Evolutionary conservation across 64 coral and sea anemone genomes (phyloP).

Genomic region (Actinia equina): DNA sequence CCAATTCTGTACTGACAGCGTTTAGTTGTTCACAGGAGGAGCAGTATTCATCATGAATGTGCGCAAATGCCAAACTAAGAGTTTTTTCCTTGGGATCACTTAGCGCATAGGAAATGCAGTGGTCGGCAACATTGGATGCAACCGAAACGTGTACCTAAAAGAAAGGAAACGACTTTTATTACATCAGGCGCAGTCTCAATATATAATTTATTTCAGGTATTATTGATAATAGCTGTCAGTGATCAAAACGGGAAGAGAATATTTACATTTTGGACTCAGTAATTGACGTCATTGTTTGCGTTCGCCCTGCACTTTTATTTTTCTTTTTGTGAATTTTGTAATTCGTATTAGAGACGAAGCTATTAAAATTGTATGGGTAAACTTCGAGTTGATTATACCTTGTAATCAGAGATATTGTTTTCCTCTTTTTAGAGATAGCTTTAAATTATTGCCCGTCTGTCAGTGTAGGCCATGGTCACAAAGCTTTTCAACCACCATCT

Average conservation of each 20-base stretch:
- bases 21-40: constrained; percentile 18
- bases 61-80: neutral
- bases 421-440: neutral
- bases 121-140: neutral
- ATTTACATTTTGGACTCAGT: too few species aligned
- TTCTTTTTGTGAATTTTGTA: too few species aligned
- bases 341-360: too few species aligned
- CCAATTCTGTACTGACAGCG: neutral
- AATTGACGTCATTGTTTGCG: too few species aligned
- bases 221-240: too few species aligned
- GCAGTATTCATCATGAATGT: constrained; percentile 20
- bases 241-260: too few species aligned
- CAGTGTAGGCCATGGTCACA: neutral
- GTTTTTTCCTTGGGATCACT: neutral
- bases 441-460: neutral
- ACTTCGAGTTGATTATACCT: neutral
- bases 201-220: too few species aligned
- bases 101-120: constrained; percentile 14
- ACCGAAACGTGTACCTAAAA: neutral
- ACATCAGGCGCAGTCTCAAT: too few species aligned
- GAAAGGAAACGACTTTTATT: neutral
- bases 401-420: constrained; percentile 6
- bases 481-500: neutral
- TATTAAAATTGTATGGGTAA: too few species aligned
- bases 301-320: too few species aligned